Conservation (phyloP, 30 jellyfish, hydroid and myxozoan species). For the Hydractinia echinata region DNA sequence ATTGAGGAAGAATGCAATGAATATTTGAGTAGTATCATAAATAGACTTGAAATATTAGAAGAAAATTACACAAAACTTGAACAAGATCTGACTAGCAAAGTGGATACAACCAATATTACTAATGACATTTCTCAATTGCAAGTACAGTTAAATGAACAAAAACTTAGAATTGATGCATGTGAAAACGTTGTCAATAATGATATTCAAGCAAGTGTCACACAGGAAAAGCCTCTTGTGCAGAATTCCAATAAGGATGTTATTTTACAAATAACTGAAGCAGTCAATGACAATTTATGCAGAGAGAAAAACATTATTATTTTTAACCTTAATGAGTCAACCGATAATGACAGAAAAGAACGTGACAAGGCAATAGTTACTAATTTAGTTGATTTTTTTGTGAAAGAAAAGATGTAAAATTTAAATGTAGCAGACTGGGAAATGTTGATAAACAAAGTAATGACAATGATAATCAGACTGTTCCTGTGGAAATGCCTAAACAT, state of each 20-base stretch:
- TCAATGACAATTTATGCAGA: neutral
- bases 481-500: neutral
- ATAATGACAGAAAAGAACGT: neutral
- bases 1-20: neutral
- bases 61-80: neutral
- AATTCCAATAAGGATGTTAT: neutral
- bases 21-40: neutral
- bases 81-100: neutral
- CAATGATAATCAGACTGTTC: neutral
- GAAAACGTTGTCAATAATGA: neutral
- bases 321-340: neutral
- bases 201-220: neutral
- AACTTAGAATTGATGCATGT: neutral
- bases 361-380: neutral
- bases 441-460: neutral
- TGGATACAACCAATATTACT: neutral
- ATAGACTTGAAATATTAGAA: neutral
- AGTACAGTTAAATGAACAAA: neutral
- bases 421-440: neutral
- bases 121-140: neutral
- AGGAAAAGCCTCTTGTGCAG: neutral
- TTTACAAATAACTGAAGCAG: constrained; percentile 3
- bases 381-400: neutral
- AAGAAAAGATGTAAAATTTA: neutral
- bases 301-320: neutral